phyloP scores from a whole-genome alignment of 2,113 vertebrate species.

The Aleadryas rufinucha region DNA sequence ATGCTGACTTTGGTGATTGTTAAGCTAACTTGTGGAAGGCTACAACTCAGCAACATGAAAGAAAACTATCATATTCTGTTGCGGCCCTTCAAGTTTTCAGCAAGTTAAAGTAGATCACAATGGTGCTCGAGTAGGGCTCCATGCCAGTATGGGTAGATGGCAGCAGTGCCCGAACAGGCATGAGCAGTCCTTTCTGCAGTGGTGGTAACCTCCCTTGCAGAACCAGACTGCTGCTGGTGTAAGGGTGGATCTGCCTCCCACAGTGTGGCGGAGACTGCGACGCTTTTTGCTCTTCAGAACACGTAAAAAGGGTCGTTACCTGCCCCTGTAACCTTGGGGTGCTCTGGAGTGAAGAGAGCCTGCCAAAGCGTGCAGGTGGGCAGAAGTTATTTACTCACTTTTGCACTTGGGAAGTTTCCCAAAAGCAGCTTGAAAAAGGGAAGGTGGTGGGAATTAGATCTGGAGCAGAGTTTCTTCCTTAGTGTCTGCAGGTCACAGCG shows the following conservation, averaged over 20 bases:
- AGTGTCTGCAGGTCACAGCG: rapidly evolving
- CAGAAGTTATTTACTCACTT: neutral
- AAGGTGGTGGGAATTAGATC: neutral
- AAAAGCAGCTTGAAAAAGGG: neutral
- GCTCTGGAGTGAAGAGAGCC: neutral
- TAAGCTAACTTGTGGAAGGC: neutral
- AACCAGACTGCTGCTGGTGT: neutral
- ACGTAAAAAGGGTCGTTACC: rapidly evolving
- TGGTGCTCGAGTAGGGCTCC: neutral
- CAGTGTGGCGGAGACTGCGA: rapidly evolving
- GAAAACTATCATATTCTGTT: neutral
- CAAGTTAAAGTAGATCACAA: neutral
- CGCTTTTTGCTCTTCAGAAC: neutral
- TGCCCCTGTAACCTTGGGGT: too few species aligned
- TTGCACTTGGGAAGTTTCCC: neutral
- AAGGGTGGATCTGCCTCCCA: neutral
- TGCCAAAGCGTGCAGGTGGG: neutral
- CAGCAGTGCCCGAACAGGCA: neutral
- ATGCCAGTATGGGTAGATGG: neutral
- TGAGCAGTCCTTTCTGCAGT: neutral
- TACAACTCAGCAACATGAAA: neutral
- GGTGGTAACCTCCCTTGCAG: neutral
- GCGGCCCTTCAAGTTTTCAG: neutral
- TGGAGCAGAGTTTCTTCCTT: neutral
- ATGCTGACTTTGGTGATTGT: neutral